phyloP scores from a whole-genome alignment of 2,113 vertebrate genomes.

The Rhinolophus sinicus region DNA sequence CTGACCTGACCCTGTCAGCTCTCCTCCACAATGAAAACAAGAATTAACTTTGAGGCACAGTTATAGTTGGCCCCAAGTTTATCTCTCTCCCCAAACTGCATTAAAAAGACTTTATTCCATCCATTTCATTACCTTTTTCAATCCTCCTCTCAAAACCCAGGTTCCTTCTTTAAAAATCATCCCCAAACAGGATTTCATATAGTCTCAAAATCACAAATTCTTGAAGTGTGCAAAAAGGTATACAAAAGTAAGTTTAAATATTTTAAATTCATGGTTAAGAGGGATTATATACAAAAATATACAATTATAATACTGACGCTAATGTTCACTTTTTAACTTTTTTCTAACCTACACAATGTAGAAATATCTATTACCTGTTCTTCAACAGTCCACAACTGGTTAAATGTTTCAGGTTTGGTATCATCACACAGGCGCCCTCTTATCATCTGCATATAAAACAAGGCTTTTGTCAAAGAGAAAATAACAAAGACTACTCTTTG shows the following conservation, averaged over 20 bases:
- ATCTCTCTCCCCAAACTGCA: not conserved
- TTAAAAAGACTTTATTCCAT: not conserved
- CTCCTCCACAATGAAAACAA: not conserved
- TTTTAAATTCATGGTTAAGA: conserved; percentile 4
- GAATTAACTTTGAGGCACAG: not conserved
- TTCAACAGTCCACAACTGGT: conserved; percentile 98
- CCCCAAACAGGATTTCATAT: not conserved
- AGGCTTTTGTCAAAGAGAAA: conserved; percentile 71
- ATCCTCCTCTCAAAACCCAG: not conserved
- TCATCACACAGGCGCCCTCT: conserved; percentile 95
- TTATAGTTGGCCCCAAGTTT: not conserved
- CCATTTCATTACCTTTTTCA: not conserved
- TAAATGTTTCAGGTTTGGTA: conserved; percentile 98
- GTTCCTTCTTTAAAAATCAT: conserved; percentile 41
- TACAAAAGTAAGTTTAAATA: not conserved
- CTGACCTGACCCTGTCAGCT: not conserved
- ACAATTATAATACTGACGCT: not conserved
- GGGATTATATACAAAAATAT: not conserved
- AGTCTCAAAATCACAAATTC: not conserved
- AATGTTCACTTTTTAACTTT: conserved; percentile 21
- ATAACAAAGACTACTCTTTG: conserved; percentile 49
- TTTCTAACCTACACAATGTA: not conserved
- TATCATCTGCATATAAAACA: conserved; percentile 91
- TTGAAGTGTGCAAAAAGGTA: not conserved
- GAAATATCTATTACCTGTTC: conserved; percentile 91